A percentile compares a stretch with the other conserved stretches of the same genome.
These are phyloP conservation scores for Trichogramma evanescens DNA, from an alignment of 2,888 invertebrate genomes.

Conservation along the genomic window DNA sequence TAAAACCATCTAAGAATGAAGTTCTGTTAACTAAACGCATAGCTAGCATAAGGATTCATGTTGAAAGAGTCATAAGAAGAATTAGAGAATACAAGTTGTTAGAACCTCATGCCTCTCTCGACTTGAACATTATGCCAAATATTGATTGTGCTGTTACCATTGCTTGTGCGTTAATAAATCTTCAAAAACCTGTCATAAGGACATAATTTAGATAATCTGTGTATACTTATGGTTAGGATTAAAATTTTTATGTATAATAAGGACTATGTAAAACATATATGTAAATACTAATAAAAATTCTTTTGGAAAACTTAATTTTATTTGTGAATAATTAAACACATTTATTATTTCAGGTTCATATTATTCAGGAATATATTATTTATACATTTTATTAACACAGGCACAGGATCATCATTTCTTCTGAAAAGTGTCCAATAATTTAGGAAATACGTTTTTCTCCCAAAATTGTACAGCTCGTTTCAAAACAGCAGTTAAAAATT, in stretches of 20 bases:
- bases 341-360: not conserved
- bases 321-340: not conserved
- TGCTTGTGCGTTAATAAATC: constrained; percentile 10
- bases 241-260: too few relatives aligned
- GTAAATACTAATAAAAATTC: too few relatives aligned
- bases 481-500: constrained; percentile 12
- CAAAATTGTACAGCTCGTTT: constrained; percentile 23
- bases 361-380: not conserved
- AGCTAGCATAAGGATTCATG: constrained; percentile 32
- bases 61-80: constrained; percentile 31
- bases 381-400: not conserved
- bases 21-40: constrained; percentile 27
- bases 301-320: not conserved
- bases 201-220: not conserved
- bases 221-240: too few relatives aligned
- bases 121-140: not conserved
- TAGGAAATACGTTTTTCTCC: constrained; percentile 23
- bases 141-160: constrained; percentile 3
- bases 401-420: not conserved
- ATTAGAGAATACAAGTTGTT: constrained; percentile 19
- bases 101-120: constrained; percentile 10
- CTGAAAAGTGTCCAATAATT: not conserved
- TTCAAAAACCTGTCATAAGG: constrained; percentile 3
- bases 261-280: too few relatives aligned
- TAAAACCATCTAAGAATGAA: constrained; percentile 21